These are phyloP conservation scores for Xiphias gladius DNA, from an alignment of 2,113 vertebrate species.

Conservation along the genomic window DNA sequence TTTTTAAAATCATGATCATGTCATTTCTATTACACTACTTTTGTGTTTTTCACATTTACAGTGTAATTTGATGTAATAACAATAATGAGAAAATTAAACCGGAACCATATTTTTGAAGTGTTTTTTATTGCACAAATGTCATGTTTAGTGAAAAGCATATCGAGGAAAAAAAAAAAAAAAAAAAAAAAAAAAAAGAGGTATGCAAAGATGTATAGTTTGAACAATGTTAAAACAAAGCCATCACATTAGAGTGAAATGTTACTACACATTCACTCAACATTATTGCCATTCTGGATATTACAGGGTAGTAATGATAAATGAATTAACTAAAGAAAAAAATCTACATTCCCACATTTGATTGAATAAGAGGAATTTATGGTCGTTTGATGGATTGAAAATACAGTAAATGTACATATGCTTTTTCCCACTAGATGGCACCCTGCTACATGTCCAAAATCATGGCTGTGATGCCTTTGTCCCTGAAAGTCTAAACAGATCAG, in stretches of 20 bases:
- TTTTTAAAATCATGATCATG: slow-evolving; percentile 26
- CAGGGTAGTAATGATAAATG: neutral
- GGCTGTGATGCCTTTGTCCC: neutral
- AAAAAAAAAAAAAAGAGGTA: slow-evolving; percentile 12
- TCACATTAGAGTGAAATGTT: slow-evolving; percentile 48
- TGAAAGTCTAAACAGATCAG: neutral
- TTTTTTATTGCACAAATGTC: slow-evolving; percentile 81
- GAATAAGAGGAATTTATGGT: slow-evolving; percentile 29
- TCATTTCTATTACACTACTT: slow-evolving; percentile 29
- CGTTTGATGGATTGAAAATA: neutral
- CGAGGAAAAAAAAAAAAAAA: slow-evolving; percentile 8
- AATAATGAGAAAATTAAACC: slow-evolving; percentile 21
- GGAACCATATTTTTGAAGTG: slow-evolving; percentile 65
- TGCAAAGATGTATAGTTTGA: slow-evolving; percentile 34
- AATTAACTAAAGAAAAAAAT: slow-evolving; percentile 8
- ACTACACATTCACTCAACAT: slow-evolving; percentile 8
- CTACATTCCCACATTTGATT: slow-evolving; percentile 13
- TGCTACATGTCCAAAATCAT: slow-evolving; percentile 9
- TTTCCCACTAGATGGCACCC: slow-evolving; percentile 65
- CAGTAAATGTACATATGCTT: neutral
- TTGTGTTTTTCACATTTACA: slow-evolving; percentile 24
- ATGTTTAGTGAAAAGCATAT: slow-evolving; percentile 67
- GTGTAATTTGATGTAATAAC: slow-evolving; percentile 34
- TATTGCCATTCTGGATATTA: slow-evolving; percentile 16
- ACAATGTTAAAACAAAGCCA: slow-evolving; percentile 39